Percentiles rank a stretch among this genome's conserved stretches.
Evolutionary conservation across 2,888 invertebrate species (phyloP).

Genomic region (Cybosia mesomella): DNA sequence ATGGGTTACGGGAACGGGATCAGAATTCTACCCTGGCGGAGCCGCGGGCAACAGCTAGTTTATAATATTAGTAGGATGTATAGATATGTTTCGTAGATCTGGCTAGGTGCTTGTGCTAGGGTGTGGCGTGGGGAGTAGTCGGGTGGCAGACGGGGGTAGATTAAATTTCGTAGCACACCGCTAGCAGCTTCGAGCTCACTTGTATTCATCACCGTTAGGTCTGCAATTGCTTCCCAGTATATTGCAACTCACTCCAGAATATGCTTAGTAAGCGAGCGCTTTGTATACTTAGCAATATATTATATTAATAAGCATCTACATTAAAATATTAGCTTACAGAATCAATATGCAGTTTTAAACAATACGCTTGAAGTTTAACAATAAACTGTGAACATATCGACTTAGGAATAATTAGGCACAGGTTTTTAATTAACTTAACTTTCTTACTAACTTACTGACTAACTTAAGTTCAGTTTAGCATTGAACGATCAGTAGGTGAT

Average conservation of each 20-base stretch:
- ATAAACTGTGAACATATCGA: not conserved
- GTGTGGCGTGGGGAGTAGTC: constrained; percentile 51
- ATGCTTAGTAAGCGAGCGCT: constrained; percentile 20
- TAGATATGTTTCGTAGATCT: constrained; percentile 42
- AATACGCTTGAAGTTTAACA: not conserved
- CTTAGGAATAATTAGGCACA: not conserved
- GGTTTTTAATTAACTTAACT: too few relatives aligned
- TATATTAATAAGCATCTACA: not conserved
- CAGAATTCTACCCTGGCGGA: too few relatives aligned
- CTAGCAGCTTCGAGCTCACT: constrained; percentile 73
- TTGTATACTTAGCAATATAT: constrained; percentile 13
- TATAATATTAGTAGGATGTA: too few relatives aligned
- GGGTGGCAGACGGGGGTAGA: constrained; percentile 83
- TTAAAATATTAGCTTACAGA: not conserved
- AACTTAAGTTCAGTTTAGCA: too few relatives aligned
- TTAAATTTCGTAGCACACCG: constrained; percentile 82
- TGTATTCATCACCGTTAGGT: constrained; percentile 81
- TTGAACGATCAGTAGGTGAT: too few relatives aligned
- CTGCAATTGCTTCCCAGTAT: constrained; percentile 75
- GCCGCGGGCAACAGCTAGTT: too few relatives aligned
- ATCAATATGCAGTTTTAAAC: not conserved
- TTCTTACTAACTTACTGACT: too few relatives aligned
- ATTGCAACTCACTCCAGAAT: constrained; percentile 58
- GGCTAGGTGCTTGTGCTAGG: constrained; percentile 48
- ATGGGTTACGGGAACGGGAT: too few relatives aligned